Percentiles rank a stretch among this genome's conserved stretches.
These are phyloP conservation scores for Pseudomyrmex pallidus DNA, from an alignment of 1,140 invertebrate species.

Conservation along the genomic window DNA sequence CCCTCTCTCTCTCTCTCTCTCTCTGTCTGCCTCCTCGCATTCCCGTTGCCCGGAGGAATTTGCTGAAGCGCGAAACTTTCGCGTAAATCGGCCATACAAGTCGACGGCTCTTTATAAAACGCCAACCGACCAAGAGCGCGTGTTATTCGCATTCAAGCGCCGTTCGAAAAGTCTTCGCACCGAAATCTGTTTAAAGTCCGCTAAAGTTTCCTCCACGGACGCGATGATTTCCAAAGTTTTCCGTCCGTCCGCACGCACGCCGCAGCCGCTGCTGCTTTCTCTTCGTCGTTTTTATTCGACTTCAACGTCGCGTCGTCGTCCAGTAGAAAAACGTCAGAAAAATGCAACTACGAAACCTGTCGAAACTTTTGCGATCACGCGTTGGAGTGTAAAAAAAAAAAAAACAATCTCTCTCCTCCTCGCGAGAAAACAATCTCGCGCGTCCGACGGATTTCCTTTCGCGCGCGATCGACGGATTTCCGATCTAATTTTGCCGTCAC, in stretches of 20 bases:
- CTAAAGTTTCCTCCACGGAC: slow-evolving; percentile 27
- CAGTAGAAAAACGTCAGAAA: slow-evolving; percentile 6
- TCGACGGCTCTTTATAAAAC: slow-evolving; percentile 36
- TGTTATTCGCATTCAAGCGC: slow-evolving; percentile 58
- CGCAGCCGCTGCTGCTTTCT: background rate
- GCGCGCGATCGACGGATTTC: slow-evolving; percentile 15
- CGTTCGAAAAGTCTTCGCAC: slow-evolving; percentile 33
- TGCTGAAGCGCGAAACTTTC: slow-evolving; percentile 29
- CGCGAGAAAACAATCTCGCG: background rate
- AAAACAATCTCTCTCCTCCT: background rate
- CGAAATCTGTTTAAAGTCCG: slow-evolving; percentile 56
- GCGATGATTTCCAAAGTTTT: slow-evolving; percentile 51
- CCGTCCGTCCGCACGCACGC: background rate
- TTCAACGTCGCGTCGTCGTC: slow-evolving; percentile 21
- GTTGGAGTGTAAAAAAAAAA: background rate
- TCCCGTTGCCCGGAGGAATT: background rate
- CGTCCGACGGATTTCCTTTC: slow-evolving; percentile 1
- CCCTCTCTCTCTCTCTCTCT: background rate
- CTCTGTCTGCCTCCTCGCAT: background rate
- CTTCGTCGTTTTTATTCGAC: slow-evolving; percentile 22
- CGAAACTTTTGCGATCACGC: slow-evolving; percentile 50
- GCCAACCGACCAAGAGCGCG: slow-evolving; percentile 4
- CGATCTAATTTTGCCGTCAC: slow-evolving; percentile 17
- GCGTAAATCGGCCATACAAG: slow-evolving; percentile 20
- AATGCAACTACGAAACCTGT: slow-evolving; percentile 15